Conservation (phyloP, 2,797 vertebrate genomes). For the Odontamblyopus lacepedii region DNA sequence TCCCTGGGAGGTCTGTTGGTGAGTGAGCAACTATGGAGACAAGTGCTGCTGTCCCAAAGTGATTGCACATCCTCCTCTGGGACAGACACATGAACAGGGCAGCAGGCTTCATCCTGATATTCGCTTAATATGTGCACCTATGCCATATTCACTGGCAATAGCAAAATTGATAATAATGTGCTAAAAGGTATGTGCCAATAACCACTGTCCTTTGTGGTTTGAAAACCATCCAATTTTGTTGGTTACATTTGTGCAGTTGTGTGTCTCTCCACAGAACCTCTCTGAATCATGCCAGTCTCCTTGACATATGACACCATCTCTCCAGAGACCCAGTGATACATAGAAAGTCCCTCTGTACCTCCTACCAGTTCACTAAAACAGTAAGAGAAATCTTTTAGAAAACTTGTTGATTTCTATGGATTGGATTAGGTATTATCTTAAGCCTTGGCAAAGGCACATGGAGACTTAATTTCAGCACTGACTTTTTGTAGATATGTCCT, state of each 20-base stretch:
- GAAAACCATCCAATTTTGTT: background rate
- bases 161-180: background rate
- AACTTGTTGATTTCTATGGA: conserved; percentile 30
- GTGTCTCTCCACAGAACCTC: conserved; percentile 43
- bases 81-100: conserved; percentile 24
- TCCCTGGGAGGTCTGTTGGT: conserved; percentile 49
- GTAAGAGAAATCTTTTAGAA: conserved; percentile 20
- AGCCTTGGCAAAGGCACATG: conserved; percentile 26
- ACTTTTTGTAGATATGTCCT: conserved; percentile 4
- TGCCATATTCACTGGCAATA: background rate
- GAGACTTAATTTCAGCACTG: conserved; percentile 24
- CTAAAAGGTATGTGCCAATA: background rate
- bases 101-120: conserved; percentile 20
- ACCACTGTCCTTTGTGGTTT: background rate
- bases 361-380: conserved; percentile 55
- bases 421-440: conserved; percentile 11
- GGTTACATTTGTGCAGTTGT: background rate
- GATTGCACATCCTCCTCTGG: conserved; percentile 53
- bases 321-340: conserved; percentile 75
- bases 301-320: conserved; percentile 46
- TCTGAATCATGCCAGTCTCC: conserved; percentile 56
- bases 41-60: conserved; percentile 45
- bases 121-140: background rate
- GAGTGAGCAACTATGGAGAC: conserved; percentile 64
- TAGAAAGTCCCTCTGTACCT: conserved; percentile 59